Base-by-base conservation (phyloP, 1,140 invertebrate genomes). In the Micrasema minimum region DNA sequence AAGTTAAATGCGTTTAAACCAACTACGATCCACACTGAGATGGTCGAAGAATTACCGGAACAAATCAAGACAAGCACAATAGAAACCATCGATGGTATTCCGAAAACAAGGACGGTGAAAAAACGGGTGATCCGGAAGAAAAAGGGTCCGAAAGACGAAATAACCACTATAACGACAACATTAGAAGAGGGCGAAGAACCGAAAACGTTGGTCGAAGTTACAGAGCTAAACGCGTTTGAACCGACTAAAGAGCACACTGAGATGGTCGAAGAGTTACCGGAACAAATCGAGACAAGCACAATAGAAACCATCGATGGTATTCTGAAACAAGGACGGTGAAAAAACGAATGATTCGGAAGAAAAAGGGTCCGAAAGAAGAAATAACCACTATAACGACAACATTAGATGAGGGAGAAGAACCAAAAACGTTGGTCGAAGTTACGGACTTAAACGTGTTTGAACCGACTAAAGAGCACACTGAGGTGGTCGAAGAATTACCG, bases 101-200 rank as follows among this genome's bases (percentile, higher is more conserved):
- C 12, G 14, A 48, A 48, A 31, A 46, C 62, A 23, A n/a, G 9
- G 7, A 48, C n/a, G n/a, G 50, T 46, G 26, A 22, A 31, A 65
- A 65, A 65, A 23, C 26, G 41, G 48, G 26, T 18, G 9, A n/a
- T 48, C 31, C 23, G 45, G 75, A 78, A 71, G 65, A 78, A 79
- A 55, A 48, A 68, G 48, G 72, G 72, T 41, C 72, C 76, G 1
- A 81, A 79, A 59, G 80, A 86, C 14, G 81, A 85, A 23, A 46
- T 83, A 65, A 78, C 80, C 31, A 78, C 83, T 41, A 83, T 83
- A 0, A 79, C 81, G 7, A 80, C 79, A 14, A 79, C 80, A 41
- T 75, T 80, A 67, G 79, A 81, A 77, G 80, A 82, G 66, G 77
- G 80, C 11, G 26, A 45, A n/a, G 37, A 38, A 16, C 41, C 59